phyloP scores from a whole-genome alignment of 2,797 vertebrate genomes.

The Aplochiton taeniatus region DNA sequence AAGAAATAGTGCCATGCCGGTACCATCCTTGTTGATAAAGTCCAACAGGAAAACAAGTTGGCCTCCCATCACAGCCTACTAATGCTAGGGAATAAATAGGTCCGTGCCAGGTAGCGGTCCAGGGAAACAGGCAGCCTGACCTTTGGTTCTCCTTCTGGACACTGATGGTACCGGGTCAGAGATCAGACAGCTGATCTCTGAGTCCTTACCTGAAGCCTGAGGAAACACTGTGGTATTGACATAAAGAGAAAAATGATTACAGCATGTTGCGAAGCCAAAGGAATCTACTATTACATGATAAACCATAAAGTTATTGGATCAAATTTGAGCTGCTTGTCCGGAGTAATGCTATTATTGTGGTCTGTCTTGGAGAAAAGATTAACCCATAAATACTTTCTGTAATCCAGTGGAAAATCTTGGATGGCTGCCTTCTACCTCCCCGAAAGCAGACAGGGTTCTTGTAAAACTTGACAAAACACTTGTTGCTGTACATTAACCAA shows the following conservation, averaged over 20 bases:
- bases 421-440: background rate
- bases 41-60: constrained; percentile 31
- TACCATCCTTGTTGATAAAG: background rate
- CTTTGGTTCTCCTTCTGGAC: background rate
- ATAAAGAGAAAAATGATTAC: too few species aligned
- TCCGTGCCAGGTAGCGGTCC: background rate
- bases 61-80: constrained; percentile 39
- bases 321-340: too few species aligned
- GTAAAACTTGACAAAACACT: background rate
- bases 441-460: background rate
- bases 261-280: too few species aligned
- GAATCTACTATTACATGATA: too few species aligned
- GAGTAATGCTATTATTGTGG: too few species aligned
- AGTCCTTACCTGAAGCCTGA: too few species aligned
- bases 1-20: background rate
- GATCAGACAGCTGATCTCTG: too few species aligned
- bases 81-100: constrained; percentile 23
- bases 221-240: too few species aligned
- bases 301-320: too few species aligned
- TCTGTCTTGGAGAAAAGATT: too few species aligned
- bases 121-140: background rate
- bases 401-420: background rate
- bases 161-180: too few species aligned
- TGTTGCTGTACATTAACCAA: constrained; percentile 25
- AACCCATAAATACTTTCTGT: background rate